Base-by-base conservation (phyloP, 2,797 vertebrate species). In the Falco berigora region DNA sequence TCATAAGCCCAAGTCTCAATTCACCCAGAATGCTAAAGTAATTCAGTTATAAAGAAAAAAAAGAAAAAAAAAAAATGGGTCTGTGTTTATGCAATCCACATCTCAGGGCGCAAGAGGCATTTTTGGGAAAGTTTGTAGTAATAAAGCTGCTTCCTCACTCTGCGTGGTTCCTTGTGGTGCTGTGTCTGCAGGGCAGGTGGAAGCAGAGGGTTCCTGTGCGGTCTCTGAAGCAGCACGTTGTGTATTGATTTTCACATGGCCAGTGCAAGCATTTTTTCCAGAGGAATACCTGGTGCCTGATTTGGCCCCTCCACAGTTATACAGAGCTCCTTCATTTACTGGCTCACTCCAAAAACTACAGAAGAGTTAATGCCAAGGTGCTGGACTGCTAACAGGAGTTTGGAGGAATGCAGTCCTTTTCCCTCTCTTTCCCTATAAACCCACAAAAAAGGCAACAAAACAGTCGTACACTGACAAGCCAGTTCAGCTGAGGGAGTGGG, bases 171-270 rank as follows among this genome's bases (percentile, higher is more conserved):
- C 56, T 69, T 22, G 25, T 18, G 36, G 24, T 44, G 25, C 24
- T 25, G 2, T 0, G 0, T 25, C 52, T 0, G 0, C 47, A 14
- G 18, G 12, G 12, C 1, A 66, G 15, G 10, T 72, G 50, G 38
- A 46, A 63, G 15, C 44, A 67, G 42, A 76, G 49, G 14, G 17
- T 10, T 63, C 63, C 61, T 46, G 47, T 10, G 20, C 52, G 24
- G 7, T 24, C 14, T 44, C 46, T 30, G 53, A 63, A 69, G 44
- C 16, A 61, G 8, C 17, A 40, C 1, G 0, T 3, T 32, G 6
- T 7, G 5, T 44, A 7, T 49, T 52, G 10, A 18, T 91, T 92
- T 94, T 73, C 73, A 76, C 55, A 34, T 8, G 12, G 44, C 44
- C 10, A 11, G 52, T 6, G 14, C 19, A 34, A 86, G 15, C 36